Evolutionary conservation across 2,888 invertebrate genomes (phyloP), one percentile per base, ranked within the genome.

Genomic region (Rhagonycha lutea): DNA sequence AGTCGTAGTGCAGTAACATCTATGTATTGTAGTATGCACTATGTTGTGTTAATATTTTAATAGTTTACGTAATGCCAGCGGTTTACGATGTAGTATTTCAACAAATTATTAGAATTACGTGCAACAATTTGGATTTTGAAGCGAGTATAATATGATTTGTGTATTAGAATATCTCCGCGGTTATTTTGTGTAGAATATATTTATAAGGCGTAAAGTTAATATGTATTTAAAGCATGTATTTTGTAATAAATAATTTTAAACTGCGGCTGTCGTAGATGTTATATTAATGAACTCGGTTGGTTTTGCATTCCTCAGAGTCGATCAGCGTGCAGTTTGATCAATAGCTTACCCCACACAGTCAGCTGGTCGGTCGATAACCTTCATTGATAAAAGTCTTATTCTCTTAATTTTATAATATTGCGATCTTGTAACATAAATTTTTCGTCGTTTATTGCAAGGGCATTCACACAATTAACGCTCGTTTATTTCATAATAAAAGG

Each of bases 341-440:
- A 77, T 77, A 77, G 72, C 47, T 75, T 78, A 78, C 77, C 77
- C 72, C 77, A 78, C 77, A 78, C 77, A 78, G 77, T 78, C 77
- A 78, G 77, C 77, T 78, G 77, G 77, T 78, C 77, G 78, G 78
- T 78, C 75, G 78, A 78, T 78, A 78, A 78, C 78, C 78, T 74
- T 72, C 75, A 78, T 76, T 78, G 78, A 75, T 78, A 78, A 78
- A 78, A 75, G 75, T 76, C 73, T 61, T 65, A 69, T 69, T 18
- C 47, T 47, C 61, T 69, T 69, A 24, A 69, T 47, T 32, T 65
- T 65, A 18, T 65, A 24, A 68, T 28, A 28, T 68, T 28, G 14
- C 26, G 28, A 47, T 47, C 47, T 47, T 47, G 47, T 47, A 47
- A 47, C 47, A 47, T 47, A 47, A n/a, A 47, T 47, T 47, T 47